Base-by-base conservation (phyloP, 2,113 vertebrate species). In the Galbula dea region DNA sequence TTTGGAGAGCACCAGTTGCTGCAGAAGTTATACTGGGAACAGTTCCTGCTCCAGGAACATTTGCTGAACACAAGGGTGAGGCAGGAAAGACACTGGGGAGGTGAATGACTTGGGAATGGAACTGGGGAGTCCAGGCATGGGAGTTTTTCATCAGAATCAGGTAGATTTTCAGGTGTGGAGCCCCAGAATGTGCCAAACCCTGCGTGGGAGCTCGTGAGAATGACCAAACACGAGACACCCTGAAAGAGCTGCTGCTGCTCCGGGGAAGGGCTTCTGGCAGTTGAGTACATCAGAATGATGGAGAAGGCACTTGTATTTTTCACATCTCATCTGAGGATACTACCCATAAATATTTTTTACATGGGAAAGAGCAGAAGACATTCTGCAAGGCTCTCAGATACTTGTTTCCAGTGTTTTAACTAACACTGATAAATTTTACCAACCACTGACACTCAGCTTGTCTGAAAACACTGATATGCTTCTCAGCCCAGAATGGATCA, bases 251-350 rank as follows among this genome's bases (percentile, higher is more conserved):
- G 67, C 83, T 37, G 69, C 83, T 45, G 52, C 77, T 13, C 32
- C 5, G 2, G 41, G 37, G 24, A 13, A 54, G 66, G 15, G 49
- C 20, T 30, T 29, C 20, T 19, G 29, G 2, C 89, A 32, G 15
- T 4, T 22, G 7, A 4, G 20, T 5, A 4, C 48, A 2, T 3
- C 2, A 23, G 17, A 22, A 1, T 4, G 52, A 17, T 20, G 67
- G 57, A 58, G 45, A 11, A 23, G 27, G 6, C 29, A 15, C 29
- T 10, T 2, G 11, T 5, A 20, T 8, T 12, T 58, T 21, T 10
- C 71, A 67, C 34, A 9, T 26, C 37, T 37, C 82, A 29, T n/a
- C 51, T 27, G 30, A 88, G 67, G 21, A 58, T 3, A 68, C 19
- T 4, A 52, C 41, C 26, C 55, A 37, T 9, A 29, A 46, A 12